These are phyloP conservation scores for Aselliscus stoliczkanus DNA, from an alignment of 2,797 vertebrate species.

Conservation along the genomic window DNA sequence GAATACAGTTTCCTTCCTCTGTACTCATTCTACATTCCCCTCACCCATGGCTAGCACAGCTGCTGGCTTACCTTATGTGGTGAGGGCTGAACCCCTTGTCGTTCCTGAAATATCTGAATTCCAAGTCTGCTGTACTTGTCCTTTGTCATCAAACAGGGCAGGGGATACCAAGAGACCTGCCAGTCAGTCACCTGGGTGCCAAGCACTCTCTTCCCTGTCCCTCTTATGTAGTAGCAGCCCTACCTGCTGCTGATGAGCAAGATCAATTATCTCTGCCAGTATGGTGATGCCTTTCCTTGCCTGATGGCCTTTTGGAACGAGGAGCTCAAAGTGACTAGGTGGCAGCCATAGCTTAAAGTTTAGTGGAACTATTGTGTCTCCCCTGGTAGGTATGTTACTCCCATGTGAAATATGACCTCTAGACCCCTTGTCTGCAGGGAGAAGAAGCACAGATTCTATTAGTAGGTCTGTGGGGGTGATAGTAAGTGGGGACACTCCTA, in stretches of 20 bases:
- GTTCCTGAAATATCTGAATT: not conserved
- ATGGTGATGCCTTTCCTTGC: not conserved
- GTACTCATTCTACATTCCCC: not conserved
- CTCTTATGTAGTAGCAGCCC: not conserved
- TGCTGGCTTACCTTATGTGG: not conserved
- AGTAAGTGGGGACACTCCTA: not conserved
- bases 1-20: not conserved
- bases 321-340: not conserved
- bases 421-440: not conserved
- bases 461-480: not conserved
- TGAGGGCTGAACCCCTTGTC: not conserved
- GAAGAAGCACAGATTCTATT: not conserved
- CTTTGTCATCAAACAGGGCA: not conserved
- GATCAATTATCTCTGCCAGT: not conserved
- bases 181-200: not conserved
- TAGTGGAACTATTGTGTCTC: not conserved
- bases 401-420: not conserved
- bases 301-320: not conserved
- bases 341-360: not conserved
- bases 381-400: not conserved
- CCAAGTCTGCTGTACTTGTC: not conserved
- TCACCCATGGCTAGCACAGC: not conserved
- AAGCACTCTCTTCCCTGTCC: not conserved
- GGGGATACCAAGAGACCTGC: not conserved
- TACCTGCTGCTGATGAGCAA: not conserved